These are phyloP conservation scores for Mythimna loreyi DNA, from an alignment of 2,888 invertebrate genomes.

Conservation along the genomic window DNA sequence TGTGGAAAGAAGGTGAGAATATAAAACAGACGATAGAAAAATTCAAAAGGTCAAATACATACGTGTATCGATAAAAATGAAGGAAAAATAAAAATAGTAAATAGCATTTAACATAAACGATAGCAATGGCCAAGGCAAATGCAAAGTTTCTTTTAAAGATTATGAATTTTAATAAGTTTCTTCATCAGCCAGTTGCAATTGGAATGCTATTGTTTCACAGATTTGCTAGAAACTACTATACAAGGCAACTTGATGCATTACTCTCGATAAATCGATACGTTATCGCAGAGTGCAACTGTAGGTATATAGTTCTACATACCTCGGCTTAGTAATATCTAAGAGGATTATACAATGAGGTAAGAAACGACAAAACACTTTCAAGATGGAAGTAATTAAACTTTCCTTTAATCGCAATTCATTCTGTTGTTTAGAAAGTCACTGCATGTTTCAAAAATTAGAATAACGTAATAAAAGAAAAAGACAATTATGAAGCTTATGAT, in stretches of 20 bases:
- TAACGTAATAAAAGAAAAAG: background rate
- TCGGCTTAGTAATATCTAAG: constrained; percentile 44
- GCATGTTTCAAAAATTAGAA: background rate
- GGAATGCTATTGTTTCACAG: constrained; percentile 37
- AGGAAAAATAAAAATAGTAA: too few species aligned
- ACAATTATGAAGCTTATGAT: background rate
- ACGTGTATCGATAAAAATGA: too few species aligned
- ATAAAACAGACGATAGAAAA: background rate
- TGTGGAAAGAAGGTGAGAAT: background rate
- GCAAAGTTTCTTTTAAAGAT: background rate
- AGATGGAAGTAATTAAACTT: constrained; percentile 27
- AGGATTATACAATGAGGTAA: constrained; percentile 53
- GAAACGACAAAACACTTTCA: constrained; percentile 22
- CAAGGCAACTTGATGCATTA: constrained; percentile 21
- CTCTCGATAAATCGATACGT: constrained; percentile 44
- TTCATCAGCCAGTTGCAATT: background rate
- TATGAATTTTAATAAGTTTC: constrained; percentile 9
- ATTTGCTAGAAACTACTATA: constrained; percentile 22
- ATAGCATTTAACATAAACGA: background rate
- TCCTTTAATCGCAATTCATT: constrained; percentile 2
- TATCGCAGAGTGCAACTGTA: constrained; percentile 48
- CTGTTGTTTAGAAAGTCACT: background rate
- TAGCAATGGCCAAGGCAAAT: background rate
- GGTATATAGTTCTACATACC: constrained; percentile 48
- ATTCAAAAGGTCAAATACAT: background rate